A percentile compares a stretch with the other conserved stretches of the same genome.
Evolutionary conservation across 2,113 vertebrate genomes (phyloP).

Genomic region (Cyprinodon brontotheroides): DNA sequence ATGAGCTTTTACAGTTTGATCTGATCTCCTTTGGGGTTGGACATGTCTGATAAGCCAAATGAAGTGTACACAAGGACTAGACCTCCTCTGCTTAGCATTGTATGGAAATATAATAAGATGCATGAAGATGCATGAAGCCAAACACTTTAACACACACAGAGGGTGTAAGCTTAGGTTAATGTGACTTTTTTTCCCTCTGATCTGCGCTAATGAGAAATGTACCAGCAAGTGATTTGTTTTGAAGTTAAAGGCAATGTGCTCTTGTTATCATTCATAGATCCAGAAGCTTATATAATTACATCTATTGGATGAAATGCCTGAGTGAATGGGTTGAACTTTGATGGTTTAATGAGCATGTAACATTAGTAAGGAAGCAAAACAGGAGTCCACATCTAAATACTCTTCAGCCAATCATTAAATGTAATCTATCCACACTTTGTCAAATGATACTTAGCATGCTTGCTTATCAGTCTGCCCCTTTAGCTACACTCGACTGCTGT

Average conservation of each 20-base stretch:
- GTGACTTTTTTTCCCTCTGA: slow-evolving; percentile 67
- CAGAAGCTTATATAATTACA: slow-evolving; percentile 68
- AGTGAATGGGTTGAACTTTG: slow-evolving; percentile 65
- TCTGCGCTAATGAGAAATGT: slow-evolving; percentile 72
- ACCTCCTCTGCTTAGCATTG: slow-evolving; percentile 48
- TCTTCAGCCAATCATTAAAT: slow-evolving; percentile 39
- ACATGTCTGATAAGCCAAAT: slow-evolving; percentile 76
- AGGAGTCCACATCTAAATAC: slow-evolving; percentile 31
- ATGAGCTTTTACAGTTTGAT: slow-evolving; percentile 77
- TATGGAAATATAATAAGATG: slow-evolving; percentile 77
- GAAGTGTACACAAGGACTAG: slow-evolving; percentile 69
- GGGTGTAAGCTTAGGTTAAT: slow-evolving; percentile 66
- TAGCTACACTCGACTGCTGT: slow-evolving; percentile 51
- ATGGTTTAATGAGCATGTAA: slow-evolving; percentile 65
- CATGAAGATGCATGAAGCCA: neutral
- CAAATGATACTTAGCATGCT: slow-evolving; percentile 41
- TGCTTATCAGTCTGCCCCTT: slow-evolving; percentile 59
- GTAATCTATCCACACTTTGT: slow-evolving; percentile 35
- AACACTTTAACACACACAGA: slow-evolving; percentile 30
- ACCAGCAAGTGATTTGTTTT: slow-evolving; percentile 69
- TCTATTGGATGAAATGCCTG: slow-evolving; percentile 71
- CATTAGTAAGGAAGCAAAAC: slow-evolving; percentile 30
- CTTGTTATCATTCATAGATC: slow-evolving; percentile 62
- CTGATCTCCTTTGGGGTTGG: slow-evolving; percentile 75
- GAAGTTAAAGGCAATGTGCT: slow-evolving; percentile 62